Evolutionary conservation across 1,140 invertebrate genomes (phyloP).

Genomic region (Zaprionus africanus): DNA sequence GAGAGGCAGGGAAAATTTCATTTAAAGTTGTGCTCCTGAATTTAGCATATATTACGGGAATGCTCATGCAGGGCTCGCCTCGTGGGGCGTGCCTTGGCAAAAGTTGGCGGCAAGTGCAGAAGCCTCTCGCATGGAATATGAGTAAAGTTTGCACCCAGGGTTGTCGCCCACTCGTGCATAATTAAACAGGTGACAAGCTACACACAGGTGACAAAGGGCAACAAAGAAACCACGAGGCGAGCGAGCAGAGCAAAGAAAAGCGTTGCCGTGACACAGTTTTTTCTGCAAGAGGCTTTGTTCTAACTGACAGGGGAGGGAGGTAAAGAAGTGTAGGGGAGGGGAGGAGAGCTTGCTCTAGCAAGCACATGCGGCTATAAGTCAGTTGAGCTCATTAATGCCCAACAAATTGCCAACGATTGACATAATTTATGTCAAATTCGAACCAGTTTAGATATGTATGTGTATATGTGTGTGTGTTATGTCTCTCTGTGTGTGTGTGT

Average conservation of each 20-base stretch:
- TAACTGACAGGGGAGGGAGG: constrained; percentile 48
- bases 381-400: constrained; percentile 59
- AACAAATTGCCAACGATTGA: constrained; percentile 75
- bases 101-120: constrained; percentile 46
- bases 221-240: constrained; percentile 4
- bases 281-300: constrained; percentile 42
- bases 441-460: constrained; percentile 25
- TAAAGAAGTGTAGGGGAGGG: not conserved
- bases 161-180: constrained; percentile 62
- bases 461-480: constrained; percentile 12
- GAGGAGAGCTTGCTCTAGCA: not conserved
- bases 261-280: constrained; percentile 65
- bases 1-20: constrained; percentile 49
- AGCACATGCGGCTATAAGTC: constrained; percentile 33
- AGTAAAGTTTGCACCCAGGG: constrained; percentile 44
- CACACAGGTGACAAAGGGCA: constrained; percentile 53
- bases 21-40: constrained; percentile 62
- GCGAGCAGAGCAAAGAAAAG: constrained; percentile 15
- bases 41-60: constrained; percentile 63
- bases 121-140: constrained; percentile 48
- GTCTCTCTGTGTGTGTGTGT: constrained; percentile 32
- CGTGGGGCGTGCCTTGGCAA: constrained; percentile 35
- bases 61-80: not conserved
- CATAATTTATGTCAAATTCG: constrained; percentile 74
- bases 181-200: constrained; percentile 58